Evolutionary conservation across 2,113 vertebrate species (phyloP), one percentile per base, ranked within the genome.

Genomic region (Cavia porcellus): DNA sequence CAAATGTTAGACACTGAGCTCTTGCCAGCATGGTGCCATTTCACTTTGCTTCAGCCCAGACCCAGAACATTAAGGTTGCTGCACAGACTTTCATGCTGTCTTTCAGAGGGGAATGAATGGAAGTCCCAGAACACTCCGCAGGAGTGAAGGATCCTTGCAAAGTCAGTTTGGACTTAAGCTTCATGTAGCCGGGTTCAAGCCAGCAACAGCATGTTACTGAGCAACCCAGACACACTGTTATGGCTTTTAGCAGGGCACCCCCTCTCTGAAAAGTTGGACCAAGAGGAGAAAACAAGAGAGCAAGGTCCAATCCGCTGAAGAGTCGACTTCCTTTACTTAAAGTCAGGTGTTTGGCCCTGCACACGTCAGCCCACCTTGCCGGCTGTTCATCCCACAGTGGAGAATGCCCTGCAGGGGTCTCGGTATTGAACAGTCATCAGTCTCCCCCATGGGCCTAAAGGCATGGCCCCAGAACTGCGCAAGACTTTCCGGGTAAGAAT

Each of bases 51-150:
- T 86, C 59, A 90, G 61, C 87, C 83, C 61, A 70, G 74, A 94
- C 59, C n/a, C 94, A 52, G 80, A 89, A 74, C 83, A 72, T 92
- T 75, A 59, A 95, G 90, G 72, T 90, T 90, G 92, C 50, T 22
- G 68, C 89, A 45, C 90, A 96, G 92, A 64, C 77, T 47, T 72
- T 92, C 87, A 79, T 38, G 83, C 92, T 47, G 70, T 38, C 79
- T 86, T 92, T 98, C 82, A 97, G 90, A 96, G 66, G 92, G 83
- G 75, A 94, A 96, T 57, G 93, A 97, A 92, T 52, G 70, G 70
- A 92, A 96, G 50, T 86, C 80, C 90, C 62, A 80, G 70, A 93
- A 92, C 61, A 66, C 61, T 79, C 66, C 42, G 50, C 38, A 42
- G 81, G 62, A 92, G 13, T 50, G 81, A 83, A 95, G 93, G 55